Base-by-base conservation (phyloP, 2,113 vertebrate species). In the Stegostoma tigrinum region DNA sequence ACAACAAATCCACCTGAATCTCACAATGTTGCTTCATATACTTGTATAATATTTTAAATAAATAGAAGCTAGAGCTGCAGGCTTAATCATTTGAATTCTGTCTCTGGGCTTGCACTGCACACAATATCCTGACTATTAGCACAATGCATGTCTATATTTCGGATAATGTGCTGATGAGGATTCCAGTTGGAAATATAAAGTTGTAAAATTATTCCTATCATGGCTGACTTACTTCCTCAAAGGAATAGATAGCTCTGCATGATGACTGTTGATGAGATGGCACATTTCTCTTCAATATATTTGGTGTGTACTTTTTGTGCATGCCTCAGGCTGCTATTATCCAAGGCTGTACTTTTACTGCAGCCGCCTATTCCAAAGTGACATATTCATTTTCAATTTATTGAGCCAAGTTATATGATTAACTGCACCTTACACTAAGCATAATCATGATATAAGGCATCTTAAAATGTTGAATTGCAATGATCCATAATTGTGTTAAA, bases 111-210 rank as follows among this genome's bases (percentile, higher is more conserved):
- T 91, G 30, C 55, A 66, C 34, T 66, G 55, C 55, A 91, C 4
- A 64, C 89, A 30, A 38, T 91, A 91, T 91, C 15, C 55, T 64
- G 89, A 66, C 30, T 91, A 64, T 91, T 91, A 91, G 66, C 61
- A 66, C 89, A 34, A 34, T 38, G 15, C 7, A 1, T 8, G 30
- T 5, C 5, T n/a, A 61, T 38, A 91, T 91, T 91, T 91, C 55
- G 38, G 30, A 21, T 64, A 91, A 66, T 48, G 34, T 66, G 55
- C 55, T n/a, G 17, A 91, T n/a, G 89, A 91, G 87, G 34, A 90
- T 64, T 17, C 38, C 55, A 91, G 89, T 15, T 91, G 89, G 89
- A 66, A 91, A 34, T 8, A 61, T 19, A 19, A 91, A 66, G 55
- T 64, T 17, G 19, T 38, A 66, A 90, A 91, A 91, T 91, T 91